Evolutionary conservation across 2,888 invertebrate genomes (phyloP), one percentile per base, ranked within the genome.

Genomic region (Eledona agricola): DNA sequence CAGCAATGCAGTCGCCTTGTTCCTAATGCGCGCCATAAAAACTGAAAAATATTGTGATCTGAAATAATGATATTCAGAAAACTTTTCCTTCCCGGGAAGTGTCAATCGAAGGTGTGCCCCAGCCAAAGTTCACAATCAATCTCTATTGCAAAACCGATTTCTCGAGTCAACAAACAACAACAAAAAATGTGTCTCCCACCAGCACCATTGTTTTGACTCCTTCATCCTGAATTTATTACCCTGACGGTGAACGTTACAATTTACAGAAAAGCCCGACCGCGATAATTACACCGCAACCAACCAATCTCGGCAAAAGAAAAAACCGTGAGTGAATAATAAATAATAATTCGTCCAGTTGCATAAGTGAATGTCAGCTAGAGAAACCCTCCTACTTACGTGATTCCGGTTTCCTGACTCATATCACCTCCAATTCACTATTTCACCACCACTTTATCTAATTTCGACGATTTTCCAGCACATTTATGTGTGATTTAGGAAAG

Each of bases 311-410:
- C 12, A 12, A 4, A 13, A 28, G 13, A 17, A 23, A 45, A 35
- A 47, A 37, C 12, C 20, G 13, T 40, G 40, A 16, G 32, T 50
- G 26, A 29, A 23, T 10, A 49, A 38, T 50, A 32, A 29, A 23
- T 10, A 49, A 45, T 32, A 34, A 47, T 35, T 37, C 35, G 28
- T 46, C 32, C 49, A 43, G 19, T 51, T 51, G 29, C 45, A 45
- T 51, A 51, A 51, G 43, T 51, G 38, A 51, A 51, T 25, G 45
- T 45, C 25, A 51, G 35, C 32, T 26, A 26, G 9, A 20, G 25
- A 28, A 43, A 12, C 28, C 12, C 20, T 29, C 19, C 46, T 26
- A 34, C 35, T 37, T 22, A 40, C 40, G 17, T 50, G 12, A 25
- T 31, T 45, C 37, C 20, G 45, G 26, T 37, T 51, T 51, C 45